Conservation (phyloP, 2,888 invertebrate genomes). For the Andricus quercusramuli region DNA sequence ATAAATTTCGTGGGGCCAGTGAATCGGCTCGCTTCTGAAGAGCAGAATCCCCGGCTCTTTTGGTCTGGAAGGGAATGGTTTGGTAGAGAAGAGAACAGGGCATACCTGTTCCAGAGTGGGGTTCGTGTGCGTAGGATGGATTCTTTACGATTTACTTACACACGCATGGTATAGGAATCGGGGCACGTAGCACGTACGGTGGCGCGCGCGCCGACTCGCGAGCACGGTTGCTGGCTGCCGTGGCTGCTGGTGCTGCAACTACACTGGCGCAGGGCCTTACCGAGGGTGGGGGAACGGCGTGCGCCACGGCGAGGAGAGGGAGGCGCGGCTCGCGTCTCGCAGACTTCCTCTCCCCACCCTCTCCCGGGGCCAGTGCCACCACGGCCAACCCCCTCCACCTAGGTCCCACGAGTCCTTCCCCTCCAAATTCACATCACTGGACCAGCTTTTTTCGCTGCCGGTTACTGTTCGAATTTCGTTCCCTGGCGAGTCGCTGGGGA, state of each 20-base stretch:
- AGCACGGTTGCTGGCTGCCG: constrained; percentile 50
- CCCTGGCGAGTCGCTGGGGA: constrained; percentile 59
- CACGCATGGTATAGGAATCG: constrained; percentile 48
- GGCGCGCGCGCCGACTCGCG: constrained; percentile 49
- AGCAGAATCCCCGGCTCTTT: constrained; percentile 10
- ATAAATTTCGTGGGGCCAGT: background rate
- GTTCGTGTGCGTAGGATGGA: constrained; percentile 48
- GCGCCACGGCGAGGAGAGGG: constrained; percentile 73
- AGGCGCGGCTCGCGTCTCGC: constrained; percentile 75
- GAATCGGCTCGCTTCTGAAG: background rate
- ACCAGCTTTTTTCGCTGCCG: constrained; percentile 72
- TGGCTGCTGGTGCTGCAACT: constrained; percentile 45
- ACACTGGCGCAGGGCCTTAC: constrained; percentile 47
- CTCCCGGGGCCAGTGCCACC: constrained; percentile 46
- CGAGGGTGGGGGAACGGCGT: constrained; percentile 72
- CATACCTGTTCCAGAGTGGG: constrained; percentile 65
- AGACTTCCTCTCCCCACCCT: constrained; percentile 57
- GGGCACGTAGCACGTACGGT: constrained; percentile 50
- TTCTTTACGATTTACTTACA: constrained; percentile 59
- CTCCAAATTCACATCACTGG: constrained; percentile 59
- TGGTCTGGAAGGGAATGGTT: constrained; percentile 1
- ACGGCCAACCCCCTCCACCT: constrained; percentile 17
- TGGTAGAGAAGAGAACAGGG: constrained; percentile 27
- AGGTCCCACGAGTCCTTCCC: background rate
- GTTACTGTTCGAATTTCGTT: constrained; percentile 77